A percentile compares a stretch with the other conserved stretches of the same genome.
Conservation (phyloP, 2,888 invertebrate genomes). For the Lepidocyrtoides sp. region DNA sequence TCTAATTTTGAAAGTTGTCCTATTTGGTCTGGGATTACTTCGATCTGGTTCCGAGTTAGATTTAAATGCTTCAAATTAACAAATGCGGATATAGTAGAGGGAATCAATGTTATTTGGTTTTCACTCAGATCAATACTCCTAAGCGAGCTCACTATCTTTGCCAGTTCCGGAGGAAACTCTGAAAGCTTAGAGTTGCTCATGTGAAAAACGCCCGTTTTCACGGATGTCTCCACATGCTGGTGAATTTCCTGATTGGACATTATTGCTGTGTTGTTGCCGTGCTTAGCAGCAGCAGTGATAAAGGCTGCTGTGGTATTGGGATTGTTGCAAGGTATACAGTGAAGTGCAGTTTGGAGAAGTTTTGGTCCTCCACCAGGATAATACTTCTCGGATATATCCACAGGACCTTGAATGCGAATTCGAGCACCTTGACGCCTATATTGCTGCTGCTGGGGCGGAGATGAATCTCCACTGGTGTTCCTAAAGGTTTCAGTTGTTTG, state of each 20-base stretch:
- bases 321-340: too few relatives aligned
- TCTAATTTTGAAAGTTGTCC: constrained; percentile 83
- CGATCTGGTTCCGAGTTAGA: constrained; percentile 88
- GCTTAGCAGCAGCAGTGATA: too few relatives aligned
- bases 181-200: constrained; percentile 94
- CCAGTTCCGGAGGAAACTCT: constrained; percentile 91
- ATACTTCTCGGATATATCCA: too few relatives aligned
- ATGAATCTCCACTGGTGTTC: too few relatives aligned
- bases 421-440: too few relatives aligned
- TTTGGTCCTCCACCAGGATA: too few relatives aligned
- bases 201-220: constrained; percentile 98
- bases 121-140: constrained; percentile 97
- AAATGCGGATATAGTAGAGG: constrained; percentile 88
- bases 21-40: constrained; percentile 84
- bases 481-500: too few relatives aligned
- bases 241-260: constrained; percentile 97
- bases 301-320: too few relatives aligned
- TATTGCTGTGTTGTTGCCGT: too few relatives aligned
- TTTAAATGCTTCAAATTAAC: constrained; percentile 88
- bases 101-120: constrained; percentile 92
- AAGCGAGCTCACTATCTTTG: constrained; percentile 90
- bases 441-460: too few relatives aligned
- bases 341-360: too few relatives aligned
- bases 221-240: constrained; percentile 97
- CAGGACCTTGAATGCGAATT: too few relatives aligned